Evolutionary conservation across 1,140 invertebrate genomes (phyloP).

Genomic region (Ostrea denselamellosa): DNA sequence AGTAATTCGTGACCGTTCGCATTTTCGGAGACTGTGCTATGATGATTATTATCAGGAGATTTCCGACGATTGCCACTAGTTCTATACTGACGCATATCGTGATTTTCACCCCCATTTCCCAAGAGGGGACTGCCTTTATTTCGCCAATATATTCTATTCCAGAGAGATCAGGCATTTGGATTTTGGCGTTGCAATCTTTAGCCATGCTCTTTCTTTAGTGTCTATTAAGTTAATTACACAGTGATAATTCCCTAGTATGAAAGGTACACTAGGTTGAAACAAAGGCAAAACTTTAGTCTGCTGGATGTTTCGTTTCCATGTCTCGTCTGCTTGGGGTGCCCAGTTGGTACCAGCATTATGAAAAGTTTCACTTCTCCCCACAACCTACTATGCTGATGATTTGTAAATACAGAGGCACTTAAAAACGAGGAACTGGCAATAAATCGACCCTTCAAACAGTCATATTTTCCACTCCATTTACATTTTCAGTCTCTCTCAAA

Average conservation of each 20-base stretch:
- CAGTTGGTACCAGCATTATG: background rate
- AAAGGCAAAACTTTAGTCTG: background rate
- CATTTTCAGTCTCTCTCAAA: background rate
- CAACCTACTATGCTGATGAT: constrained; percentile 5
- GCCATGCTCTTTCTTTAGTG: background rate
- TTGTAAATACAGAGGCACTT: background rate
- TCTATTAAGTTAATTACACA: background rate
- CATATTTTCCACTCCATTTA: constrained; percentile 26
- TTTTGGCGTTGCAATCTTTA: constrained; percentile 3
- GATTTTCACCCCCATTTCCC: constrained; percentile 70
- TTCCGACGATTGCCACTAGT: constrained; percentile 70
- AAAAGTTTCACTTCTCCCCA: background rate
- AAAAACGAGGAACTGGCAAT: background rate
- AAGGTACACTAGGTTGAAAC: background rate
- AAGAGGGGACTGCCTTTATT: constrained; percentile 55
- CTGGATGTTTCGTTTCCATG: background rate
- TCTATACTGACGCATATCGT: constrained; percentile 62
- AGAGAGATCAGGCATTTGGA: constrained; percentile 48
- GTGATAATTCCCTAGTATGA: background rate
- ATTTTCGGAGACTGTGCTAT: constrained; percentile 75
- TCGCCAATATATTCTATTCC: constrained; percentile 52
- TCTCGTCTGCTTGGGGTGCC: background rate
- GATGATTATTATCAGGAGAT: constrained; percentile 69
- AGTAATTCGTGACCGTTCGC: constrained; percentile 88
- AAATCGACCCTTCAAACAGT: constrained; percentile 21